Evolutionary conservation across 2,797 vertebrate species (phyloP).

Genomic region (Enteromius thamalakanensis): DNA sequence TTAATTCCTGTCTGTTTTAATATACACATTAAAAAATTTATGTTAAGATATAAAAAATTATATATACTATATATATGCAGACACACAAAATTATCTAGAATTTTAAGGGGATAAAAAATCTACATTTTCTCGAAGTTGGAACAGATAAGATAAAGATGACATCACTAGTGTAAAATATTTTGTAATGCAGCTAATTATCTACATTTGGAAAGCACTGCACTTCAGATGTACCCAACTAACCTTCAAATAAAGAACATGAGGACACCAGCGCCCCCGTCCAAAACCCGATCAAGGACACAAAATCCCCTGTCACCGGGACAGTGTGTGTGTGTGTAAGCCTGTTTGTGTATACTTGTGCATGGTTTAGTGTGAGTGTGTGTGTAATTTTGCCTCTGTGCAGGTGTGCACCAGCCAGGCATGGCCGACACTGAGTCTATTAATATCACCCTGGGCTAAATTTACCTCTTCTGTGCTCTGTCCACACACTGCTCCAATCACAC

Average conservation of each 20-base stretch:
- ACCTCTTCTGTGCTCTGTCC: slow-evolving; percentile 31
- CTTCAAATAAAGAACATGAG: slow-evolving; percentile 48
- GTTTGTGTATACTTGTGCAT: slow-evolving; percentile 25
- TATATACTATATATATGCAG: too few relatives aligned
- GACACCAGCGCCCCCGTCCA: slow-evolving; percentile 44
- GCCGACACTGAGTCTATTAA: slow-evolving; percentile 52
- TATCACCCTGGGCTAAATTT: slow-evolving; percentile 51
- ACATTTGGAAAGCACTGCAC: slow-evolving; percentile 1
- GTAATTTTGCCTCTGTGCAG: slow-evolving; percentile 15
- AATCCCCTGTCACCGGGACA: slow-evolving; percentile 41
- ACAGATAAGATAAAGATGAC: background rate
- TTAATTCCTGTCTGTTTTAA: too few relatives aligned
- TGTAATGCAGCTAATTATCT: slow-evolving; percentile 11
- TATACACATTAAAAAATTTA: too few relatives aligned
- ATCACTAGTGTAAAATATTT: background rate
- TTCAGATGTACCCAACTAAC: slow-evolving; percentile 25
- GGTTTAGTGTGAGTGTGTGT: slow-evolving; percentile 4
- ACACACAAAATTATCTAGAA: too few relatives aligned
- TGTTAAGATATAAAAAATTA: too few relatives aligned
- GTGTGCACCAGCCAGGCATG: slow-evolving; percentile 35
- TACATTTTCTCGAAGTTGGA: background rate
- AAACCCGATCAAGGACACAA: slow-evolving; percentile 57
- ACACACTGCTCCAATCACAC: slow-evolving; percentile 16
- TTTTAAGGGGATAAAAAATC: background rate
- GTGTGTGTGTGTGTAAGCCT: slow-evolving; percentile 6